phyloP scores from a whole-genome alignment of 1,140 invertebrate genomes.

The Periplaneta americana region DNA sequence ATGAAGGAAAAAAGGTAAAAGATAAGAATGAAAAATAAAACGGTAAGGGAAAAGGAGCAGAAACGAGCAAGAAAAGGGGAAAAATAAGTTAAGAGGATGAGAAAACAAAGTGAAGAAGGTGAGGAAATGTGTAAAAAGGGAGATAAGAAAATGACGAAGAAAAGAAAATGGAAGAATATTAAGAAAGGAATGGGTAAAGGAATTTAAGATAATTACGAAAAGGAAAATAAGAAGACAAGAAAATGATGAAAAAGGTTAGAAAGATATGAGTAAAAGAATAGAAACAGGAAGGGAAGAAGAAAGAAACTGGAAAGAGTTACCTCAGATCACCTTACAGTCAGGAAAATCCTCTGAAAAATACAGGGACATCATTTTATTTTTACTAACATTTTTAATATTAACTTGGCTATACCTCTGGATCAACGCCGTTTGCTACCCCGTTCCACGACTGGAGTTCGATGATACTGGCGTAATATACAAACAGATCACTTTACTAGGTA shows the following conservation, averaged over 20 bases:
- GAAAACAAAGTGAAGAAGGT: neutral
- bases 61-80: neutral
- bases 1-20: slow-evolving; percentile 8
- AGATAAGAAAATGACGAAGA: neutral
- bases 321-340: too few relatives aligned
- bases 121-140: neutral
- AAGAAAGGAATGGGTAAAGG: neutral
- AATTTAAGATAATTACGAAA: neutral
- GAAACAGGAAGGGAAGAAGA: too few relatives aligned
- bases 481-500: too few relatives aligned
- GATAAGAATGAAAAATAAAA: slow-evolving; percentile 5
- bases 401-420: too few relatives aligned
- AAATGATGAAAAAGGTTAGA: neutral
- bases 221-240: neutral
- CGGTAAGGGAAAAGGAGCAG: neutral
- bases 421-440: too few relatives aligned
- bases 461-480: too few relatives aligned
- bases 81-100: neutral
- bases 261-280: too few relatives aligned
- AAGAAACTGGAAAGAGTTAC: too few relatives aligned
- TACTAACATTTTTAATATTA: too few relatives aligned
- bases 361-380: too few relatives aligned
- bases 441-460: too few relatives aligned
- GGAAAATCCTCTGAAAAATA: too few relatives aligned
- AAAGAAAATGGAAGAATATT: neutral